Conservation (phyloP, 37 sponge, comb jelly and placozoan genomes). For the Chondrilla cf. caribensis region DNA sequence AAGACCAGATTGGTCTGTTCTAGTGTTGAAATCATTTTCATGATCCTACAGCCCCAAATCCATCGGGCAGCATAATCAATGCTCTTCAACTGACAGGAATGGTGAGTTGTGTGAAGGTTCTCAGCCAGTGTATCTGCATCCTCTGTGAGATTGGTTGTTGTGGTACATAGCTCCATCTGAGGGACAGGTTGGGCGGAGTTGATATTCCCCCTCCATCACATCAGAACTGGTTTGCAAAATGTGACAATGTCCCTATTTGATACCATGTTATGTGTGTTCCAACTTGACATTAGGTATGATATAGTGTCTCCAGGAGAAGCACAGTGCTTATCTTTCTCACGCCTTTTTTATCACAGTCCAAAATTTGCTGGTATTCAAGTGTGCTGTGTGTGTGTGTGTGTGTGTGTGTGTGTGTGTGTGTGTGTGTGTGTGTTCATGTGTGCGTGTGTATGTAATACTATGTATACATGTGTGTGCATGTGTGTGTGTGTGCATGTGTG, state of each 20-base stretch:
- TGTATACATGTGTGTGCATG: neutral
- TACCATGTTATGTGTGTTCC: neutral
- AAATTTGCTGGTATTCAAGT: conserved; percentile 53
- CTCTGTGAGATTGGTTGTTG: too few species aligned
- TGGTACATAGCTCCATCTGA: conserved; percentile 31
- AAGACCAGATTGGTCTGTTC: too few species aligned
- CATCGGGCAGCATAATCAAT: conserved; percentile 32
- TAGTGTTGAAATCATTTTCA: too few species aligned
- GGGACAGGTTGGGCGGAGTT: conserved; percentile 48
- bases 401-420: neutral
- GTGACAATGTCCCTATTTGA: too few species aligned
- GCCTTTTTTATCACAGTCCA: conserved; percentile 74
- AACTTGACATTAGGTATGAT: conserved; percentile 56
- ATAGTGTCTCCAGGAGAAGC: conserved; percentile 79
- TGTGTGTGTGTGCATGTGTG: conserved; percentile 12
- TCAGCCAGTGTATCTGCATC: neutral
- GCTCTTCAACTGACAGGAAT: conserved; percentile 44
- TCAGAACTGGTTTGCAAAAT: conserved; percentile 44
- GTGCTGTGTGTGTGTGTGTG: neutral
- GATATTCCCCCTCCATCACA: neutral
- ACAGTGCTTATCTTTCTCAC: conserved; percentile 77
- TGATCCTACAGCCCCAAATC: neutral
- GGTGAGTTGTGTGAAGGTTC: conserved; percentile 19
- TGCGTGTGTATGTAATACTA: conserved; percentile 23
- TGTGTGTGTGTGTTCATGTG: neutral